Evolutionary conservation across 2,797 vertebrate species (phyloP), one percentile per base, ranked within the genome.

Genomic region (Chromis chromis): DNA sequence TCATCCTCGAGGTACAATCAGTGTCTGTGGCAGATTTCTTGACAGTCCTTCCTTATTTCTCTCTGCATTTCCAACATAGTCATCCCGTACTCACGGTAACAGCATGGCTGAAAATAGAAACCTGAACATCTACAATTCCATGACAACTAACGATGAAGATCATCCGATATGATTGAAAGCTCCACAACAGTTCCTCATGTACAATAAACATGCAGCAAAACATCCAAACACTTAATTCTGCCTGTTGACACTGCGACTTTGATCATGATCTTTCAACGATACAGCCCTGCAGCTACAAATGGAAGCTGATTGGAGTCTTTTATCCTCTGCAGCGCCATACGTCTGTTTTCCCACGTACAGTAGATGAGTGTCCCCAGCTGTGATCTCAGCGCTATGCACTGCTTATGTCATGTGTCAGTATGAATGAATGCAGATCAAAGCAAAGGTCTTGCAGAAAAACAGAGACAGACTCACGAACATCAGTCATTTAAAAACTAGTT

Each of bases 401-500:
- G 12, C 25, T 31, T 46, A 13, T 54, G 31, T 31, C 42, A 39
- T 19, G 22, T 56, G 39, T 64, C 36, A 4, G 33, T 24, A 36
- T 60, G 19, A 67, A 31, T 67, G 33, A 65, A 67, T 46, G 53
- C 53, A 39, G 52, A 65, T 76, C 33, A 57, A 65, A 73, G 39
- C 19, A 22, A 68, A 52, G 11, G 11, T 25, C 33, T 13, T 22
- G 27, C 52, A 80, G 25, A 21, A 21, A 66, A 72, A 57, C 19
- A 55, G 6, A 6, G 31, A 71, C 11, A 59, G 2, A 79, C 25
- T 40, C 27, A 55, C 0, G 1, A 4, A 1, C 8, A 50, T 33
- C 17, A 28, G 49, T 85, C 59, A 52, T 81, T 85, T 84, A 60
- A 86, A 91, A 92, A 87, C 66, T 22, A 77, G 21, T 93, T 93